These are phyloP conservation scores for Apodemia hepburni DNA, from an alignment of 2,888 invertebrate species.

Conservation along the genomic window DNA sequence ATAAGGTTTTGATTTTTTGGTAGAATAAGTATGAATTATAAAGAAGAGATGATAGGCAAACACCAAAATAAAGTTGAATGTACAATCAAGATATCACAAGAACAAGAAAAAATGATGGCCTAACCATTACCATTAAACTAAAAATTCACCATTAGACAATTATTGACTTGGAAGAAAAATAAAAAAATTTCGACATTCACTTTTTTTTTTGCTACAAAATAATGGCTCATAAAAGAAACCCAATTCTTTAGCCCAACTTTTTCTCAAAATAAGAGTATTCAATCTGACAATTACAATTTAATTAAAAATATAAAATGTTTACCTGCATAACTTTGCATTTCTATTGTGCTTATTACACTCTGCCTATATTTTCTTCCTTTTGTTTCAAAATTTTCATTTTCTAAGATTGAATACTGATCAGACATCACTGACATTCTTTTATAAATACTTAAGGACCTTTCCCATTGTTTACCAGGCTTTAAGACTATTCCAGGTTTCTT, in stretches of 20 bases:
- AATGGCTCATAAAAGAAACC: too few species aligned
- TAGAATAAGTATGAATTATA: too few species aligned
- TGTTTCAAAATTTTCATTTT: slow-evolving; percentile 53
- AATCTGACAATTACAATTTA: background rate
- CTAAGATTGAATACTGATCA: slow-evolving; percentile 57
- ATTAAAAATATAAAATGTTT: slow-evolving; percentile 17
- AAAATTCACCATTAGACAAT: too few species aligned
- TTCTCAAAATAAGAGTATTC: background rate
- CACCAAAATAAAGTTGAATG: too few species aligned
- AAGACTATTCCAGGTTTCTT: slow-evolving; percentile 62
- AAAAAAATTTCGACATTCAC: too few species aligned
- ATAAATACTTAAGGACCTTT: slow-evolving; percentile 82
- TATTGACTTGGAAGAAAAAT: too few species aligned
- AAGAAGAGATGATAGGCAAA: too few species aligned
- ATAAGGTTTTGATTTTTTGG: background rate
- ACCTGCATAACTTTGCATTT: slow-evolving; percentile 71
- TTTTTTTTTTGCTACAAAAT: too few species aligned
- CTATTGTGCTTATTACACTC: slow-evolving; percentile 73
- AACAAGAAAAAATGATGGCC: too few species aligned
- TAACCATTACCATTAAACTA: too few species aligned
- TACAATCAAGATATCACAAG: too few species aligned
- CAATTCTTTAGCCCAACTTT: too few species aligned
- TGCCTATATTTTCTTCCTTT: slow-evolving; percentile 79
- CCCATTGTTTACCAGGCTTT: slow-evolving; percentile 85
- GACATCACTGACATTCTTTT: slow-evolving; percentile 69